phyloP scores from a whole-genome alignment of 2,113 vertebrate genomes.

The Rhinolophus ferrumequinum region DNA sequence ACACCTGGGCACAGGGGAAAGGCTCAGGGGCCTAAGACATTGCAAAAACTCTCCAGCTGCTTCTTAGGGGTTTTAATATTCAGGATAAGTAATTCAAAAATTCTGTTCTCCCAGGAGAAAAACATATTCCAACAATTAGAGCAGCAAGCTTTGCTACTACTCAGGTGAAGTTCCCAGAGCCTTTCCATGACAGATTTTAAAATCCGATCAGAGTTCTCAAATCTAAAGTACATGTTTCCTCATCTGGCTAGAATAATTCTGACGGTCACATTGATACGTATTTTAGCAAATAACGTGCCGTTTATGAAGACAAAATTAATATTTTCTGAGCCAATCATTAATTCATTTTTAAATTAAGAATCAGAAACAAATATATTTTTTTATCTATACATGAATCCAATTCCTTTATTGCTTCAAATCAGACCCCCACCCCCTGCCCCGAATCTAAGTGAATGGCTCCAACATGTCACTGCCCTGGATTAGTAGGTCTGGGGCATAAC shows the following conservation, averaged over 20 bases:
- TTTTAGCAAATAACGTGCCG: slow-evolving; percentile 47
- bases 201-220: neutral
- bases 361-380: slow-evolving; percentile 29
- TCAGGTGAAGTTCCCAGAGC: neutral
- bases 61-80: slow-evolving; percentile 59
- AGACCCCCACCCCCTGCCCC: neutral
- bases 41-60: slow-evolving; percentile 50
- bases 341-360: slow-evolving; percentile 34
- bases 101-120: slow-evolving; percentile 52
- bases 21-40: slow-evolving; percentile 25
- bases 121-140: slow-evolving; percentile 5
- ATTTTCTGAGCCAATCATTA: slow-evolving; percentile 39
- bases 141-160: neutral
- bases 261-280: slow-evolving; percentile 31
- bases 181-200: slow-evolving; percentile 35
- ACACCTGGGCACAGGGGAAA: slow-evolving; percentile 55
- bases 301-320: slow-evolving; percentile 34
- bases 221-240: neutral
- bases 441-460: neutral
- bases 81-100: slow-evolving; percentile 70
- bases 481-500: slow-evolving; percentile 35
- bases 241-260: neutral
- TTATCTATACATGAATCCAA: neutral
- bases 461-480: neutral
- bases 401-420: slow-evolving; percentile 8